Evolutionary conservation across 2,113 vertebrate genomes (phyloP), one percentile per base, ranked within the genome.

Genomic region (Scytalopus superciliaris): DNA sequence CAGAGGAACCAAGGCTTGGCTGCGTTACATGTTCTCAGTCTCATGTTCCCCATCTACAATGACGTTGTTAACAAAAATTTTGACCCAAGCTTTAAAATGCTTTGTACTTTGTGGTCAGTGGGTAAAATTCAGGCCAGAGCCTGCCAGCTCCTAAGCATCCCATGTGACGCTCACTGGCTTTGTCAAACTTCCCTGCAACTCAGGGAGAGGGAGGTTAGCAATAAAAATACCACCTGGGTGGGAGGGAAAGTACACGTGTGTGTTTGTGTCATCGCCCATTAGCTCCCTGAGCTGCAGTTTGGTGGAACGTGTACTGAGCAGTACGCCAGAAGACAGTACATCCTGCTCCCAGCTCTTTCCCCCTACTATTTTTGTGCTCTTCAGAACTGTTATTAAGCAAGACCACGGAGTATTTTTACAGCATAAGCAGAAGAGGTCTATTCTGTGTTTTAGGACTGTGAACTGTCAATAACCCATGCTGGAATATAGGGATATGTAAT

Each of bases 321-420:
- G n/a, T 6, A 49, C 3, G 53, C 89, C 87, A 95, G 93, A 69
- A 92, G 74, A 94, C 74, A 90, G 91, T 70, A 93, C 73, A 67
- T 94, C 84, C 84, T 95, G 91, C 87, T 96, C 94, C 40, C 39
- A 82, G 66, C 44, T 84, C 81, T 89, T 84, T 56, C 37, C 84
- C 89, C 57, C 0, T 19, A 96, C 81, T 94, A 95, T 95, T 96
- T 97, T 89, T 95, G 84, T 85, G 91, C 69, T 87, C 89, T 89
- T 88, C 83, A 60, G 66, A 84, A 96, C 94, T 87, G 81, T 33
- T 96, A 94, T 94, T 95, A 93, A 93, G 89, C 89, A 91, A 96
- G 93, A 94, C 90, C 85, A 90, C 68, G 40, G 91, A 78, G 75
- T 95, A 92, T 90, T 93, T 96, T 96, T 95, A 94, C 64, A 88